Percentiles rank a stretch among this genome's conserved stretches.
Evolutionary conservation across 2,113 vertebrate genomes (phyloP).

Genomic region (Anser cygnoides): DNA sequence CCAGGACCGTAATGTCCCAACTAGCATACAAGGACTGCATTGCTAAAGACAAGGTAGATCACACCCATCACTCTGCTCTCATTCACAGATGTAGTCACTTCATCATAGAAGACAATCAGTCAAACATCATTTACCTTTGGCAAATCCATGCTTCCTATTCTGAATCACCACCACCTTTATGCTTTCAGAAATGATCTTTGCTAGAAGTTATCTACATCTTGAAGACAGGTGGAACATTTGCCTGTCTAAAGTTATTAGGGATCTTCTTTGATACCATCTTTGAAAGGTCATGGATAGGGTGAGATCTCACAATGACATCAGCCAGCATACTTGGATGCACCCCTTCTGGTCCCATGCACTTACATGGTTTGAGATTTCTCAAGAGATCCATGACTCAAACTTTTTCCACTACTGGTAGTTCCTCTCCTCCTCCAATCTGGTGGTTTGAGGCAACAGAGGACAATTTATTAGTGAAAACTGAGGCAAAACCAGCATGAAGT

Average conservation of each 20-base stretch:
- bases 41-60: background rate
- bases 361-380: background rate
- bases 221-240: background rate
- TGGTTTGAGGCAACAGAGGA: background rate
- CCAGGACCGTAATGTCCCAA: accelerated
- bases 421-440: background rate
- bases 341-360: background rate
- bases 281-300: background rate
- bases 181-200: background rate
- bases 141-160: background rate
- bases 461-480: background rate
- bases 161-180: background rate
- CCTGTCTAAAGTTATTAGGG: background rate
- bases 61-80: background rate
- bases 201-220: background rate
- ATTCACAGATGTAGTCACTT: background rate
- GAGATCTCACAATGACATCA: background rate
- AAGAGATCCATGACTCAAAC: background rate
- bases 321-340: background rate
- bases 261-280: background rate
- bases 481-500: background rate
- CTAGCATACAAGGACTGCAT: background rate
- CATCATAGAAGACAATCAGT: background rate
- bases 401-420: background rate
- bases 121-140: background rate